A percentile compares a stretch with the other conserved stretches of the same genome.
These are phyloP conservation scores for Peribatodes rhomboidaria DNA, from an alignment of 2,888 invertebrate species.

Conservation along the genomic window DNA sequence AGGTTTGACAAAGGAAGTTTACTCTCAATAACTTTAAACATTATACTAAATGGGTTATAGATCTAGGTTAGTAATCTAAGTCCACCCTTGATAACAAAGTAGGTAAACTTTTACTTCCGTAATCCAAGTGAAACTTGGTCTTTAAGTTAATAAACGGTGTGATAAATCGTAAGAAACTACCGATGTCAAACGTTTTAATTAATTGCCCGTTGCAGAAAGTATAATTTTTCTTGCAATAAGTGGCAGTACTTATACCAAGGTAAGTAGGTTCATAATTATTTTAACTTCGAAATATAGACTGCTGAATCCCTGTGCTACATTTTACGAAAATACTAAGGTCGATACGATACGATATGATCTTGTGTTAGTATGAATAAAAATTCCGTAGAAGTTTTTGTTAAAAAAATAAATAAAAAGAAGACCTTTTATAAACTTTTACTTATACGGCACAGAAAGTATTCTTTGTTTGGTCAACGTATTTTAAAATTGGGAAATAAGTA, in stretches of 20 bases:
- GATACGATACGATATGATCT: no score
- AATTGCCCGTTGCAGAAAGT: background rate
- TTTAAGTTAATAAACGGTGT: background rate
- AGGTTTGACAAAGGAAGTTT: constrained; percentile 26
- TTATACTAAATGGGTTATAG: constrained; percentile 1
- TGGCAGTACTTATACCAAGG: no score
- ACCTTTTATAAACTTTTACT: no score
- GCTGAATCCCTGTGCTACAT: background rate
- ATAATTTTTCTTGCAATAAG: background rate
- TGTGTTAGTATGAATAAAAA: no score
- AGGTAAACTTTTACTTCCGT: constrained; percentile 21
- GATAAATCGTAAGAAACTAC: constrained; percentile 1
- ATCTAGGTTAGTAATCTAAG: constrained; percentile 7
- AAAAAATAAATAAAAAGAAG: no score
- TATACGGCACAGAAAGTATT: no score
- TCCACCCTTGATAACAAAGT: no score
- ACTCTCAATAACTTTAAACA: background rate
- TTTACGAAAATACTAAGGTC: no score
- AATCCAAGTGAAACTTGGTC: constrained; percentile 14
- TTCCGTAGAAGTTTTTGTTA: no score
- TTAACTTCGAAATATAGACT: background rate
- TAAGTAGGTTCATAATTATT: background rate
- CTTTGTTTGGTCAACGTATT: no score
- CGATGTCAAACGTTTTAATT: constrained; percentile 15
- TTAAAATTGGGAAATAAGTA: no score